Base-by-base conservation (phyloP, 2,797 vertebrate genomes). In the Cyclopterus lumpus region DNA sequence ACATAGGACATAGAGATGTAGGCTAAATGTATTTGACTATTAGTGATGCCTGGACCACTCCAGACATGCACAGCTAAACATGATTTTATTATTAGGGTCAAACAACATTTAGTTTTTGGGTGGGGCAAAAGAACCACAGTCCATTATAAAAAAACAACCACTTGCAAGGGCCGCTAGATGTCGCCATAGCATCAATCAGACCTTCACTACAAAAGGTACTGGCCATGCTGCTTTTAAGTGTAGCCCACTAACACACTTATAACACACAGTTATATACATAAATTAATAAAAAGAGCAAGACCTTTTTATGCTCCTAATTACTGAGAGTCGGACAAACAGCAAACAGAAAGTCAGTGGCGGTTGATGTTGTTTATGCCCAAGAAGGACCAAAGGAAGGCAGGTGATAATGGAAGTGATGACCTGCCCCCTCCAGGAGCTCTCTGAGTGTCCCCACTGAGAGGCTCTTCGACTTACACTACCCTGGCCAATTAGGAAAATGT, bases 401-500 rank as follows among this genome's bases (percentile, higher is more conserved):
- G 75, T 74, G 58, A 57, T 73, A 71, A 85, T 72, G 75, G 66
- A 38, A 73, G 53, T 8, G 75, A 81, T 80, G 79, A 82, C 77
- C 85, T 79, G 88, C 86, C 83, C 77, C 73, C 81, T 86, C 58
- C 82, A 82, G 87, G 86, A 74, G 87, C 68, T 83, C 79, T 88
- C 81, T 48, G 75, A 81, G 82, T 81, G 76, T 34, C 73, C 84
- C 90, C 84, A 80, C 88, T 80, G 86, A 80, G 91, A 75, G 69
- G 60, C 81, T 90, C 84, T 89, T 90, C 71, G 90, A 80, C 86
- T 86, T 82, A 73, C 80, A 83, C 79, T 79, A 78, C 80, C 68
- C 66, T 60, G 80, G 82, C 90, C 92, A 95, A 95, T 95, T 95
- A 95, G 79, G 82, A 91, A 87, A 96, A 95, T 95, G 94, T 95